Percentiles rank a stretch among this genome's conserved stretches.
These are phyloP conservation scores for Stichopus chloronotus DNA, from an alignment of 35 echinoderm and acorn worm species.

Conservation along the genomic window DNA sequence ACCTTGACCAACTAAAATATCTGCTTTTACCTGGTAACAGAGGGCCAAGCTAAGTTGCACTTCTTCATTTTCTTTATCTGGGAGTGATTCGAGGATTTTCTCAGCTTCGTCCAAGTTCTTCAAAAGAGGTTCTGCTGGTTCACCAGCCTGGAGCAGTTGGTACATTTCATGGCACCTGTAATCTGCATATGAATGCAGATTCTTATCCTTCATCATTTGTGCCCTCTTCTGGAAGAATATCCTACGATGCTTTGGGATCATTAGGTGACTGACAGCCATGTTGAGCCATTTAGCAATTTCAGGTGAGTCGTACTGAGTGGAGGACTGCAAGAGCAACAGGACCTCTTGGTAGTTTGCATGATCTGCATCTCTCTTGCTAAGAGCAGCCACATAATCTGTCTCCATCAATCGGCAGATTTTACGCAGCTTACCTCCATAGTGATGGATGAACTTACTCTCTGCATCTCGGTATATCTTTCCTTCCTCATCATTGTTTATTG, in stretches of 20 bases:
- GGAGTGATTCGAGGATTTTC: conserved; percentile 37
- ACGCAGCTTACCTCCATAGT: conserved; percentile 63
- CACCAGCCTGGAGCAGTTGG: conserved; percentile 68
- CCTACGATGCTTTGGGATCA: conserved; percentile 59
- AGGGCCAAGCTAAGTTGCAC: conserved; percentile 72
- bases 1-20: conserved; percentile 44
- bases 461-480: conserved; percentile 58
- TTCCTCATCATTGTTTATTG: conserved; percentile 25
- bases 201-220: conserved; percentile 54
- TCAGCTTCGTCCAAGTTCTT: conserved; percentile 75
- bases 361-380: conserved; percentile 74
- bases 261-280: conserved; percentile 70
- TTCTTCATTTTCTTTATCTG: conserved; percentile 1
- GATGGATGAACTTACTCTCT: conserved; percentile 65
- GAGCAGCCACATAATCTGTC: conserved; percentile 61
- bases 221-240: conserved; percentile 68
- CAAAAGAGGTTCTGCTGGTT: conserved; percentile 63
- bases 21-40: conserved; percentile 71
- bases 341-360: conserved; percentile 79
- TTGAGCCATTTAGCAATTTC: conserved; percentile 68
- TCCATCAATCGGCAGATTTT: conserved; percentile 65
- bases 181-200: conserved; percentile 66
- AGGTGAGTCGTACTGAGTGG: conserved; percentile 60
- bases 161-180: conserved; percentile 63
- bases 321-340: conserved; percentile 60